Evolutionary conservation across 2,797 vertebrate species (phyloP), one percentile per base, ranked within the genome.

Genomic region (Champsocephalus esox): DNA sequence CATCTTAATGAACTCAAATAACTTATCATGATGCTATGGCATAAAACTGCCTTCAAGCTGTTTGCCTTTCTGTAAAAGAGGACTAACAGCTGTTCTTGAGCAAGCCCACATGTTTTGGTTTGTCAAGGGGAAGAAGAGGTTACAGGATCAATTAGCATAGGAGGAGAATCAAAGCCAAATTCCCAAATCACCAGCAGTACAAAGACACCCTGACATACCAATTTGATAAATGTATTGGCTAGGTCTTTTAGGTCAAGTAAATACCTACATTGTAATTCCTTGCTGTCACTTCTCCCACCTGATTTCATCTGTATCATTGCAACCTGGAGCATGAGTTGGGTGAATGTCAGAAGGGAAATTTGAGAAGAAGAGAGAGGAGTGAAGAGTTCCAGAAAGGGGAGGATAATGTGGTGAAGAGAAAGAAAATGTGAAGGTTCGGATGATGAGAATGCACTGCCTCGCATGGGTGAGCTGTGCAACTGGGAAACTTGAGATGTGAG

Each of bases 401-500:
- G 75, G 70, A 54, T 51, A 72, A 69, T 55, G 67, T 59, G 57
- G 66, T 75, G 83, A 70, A 79, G 83, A 28, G 83, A 86, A 88
- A 87, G 80, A 70, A 80, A 74, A 88, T 87, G 80, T 89, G 92
- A 95, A 93, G 92, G 93, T 94, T 93, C 86, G 81, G 89, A 88
- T 91, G 93, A 94, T 91, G 90, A 91, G 89, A 90, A 87, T 75
- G 79, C 86, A 89, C 81, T 77, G 87, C 85, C 86, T 91, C 82
- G 75, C 86, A 75, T 91, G 71, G 46, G 82, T 58, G 78, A 43
- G 32, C 84, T 59, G 73, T 85, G 86, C 87, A 86, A 82, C 85
- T 88, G 88, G 79, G 94, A 94, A 95, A 96, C 88, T 80, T 84
- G 94, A 95, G 94, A 93, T 82, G 88, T 66, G 82, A 89, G 83